A percentile compares a stretch with the other conserved stretches of the same genome.
Conservation (phyloP, 2,797 vertebrate genomes). For the Peromyscus melanophrys region DNA sequence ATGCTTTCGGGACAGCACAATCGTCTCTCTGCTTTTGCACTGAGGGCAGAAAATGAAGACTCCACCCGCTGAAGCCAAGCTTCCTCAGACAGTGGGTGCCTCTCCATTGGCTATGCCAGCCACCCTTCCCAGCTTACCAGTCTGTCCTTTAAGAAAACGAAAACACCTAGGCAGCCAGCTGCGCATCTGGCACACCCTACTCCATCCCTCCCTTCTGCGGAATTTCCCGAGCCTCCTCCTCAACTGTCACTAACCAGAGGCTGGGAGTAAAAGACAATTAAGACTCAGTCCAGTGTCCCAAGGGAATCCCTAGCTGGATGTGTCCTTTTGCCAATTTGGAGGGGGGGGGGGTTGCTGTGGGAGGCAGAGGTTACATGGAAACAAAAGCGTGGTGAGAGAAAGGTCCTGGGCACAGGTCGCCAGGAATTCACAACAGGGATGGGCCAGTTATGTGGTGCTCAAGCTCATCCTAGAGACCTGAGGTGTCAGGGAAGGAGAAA, state of each 20-base stretch:
- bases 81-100: not conserved
- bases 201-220: not conserved
- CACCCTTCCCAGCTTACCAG: not conserved
- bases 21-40: slow-evolving; percentile 61
- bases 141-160: slow-evolving; percentile 53
- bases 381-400: not conserved
- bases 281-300: not conserved
- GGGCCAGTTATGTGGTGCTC: not conserved
- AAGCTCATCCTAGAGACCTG: not conserved
- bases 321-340: not conserved
- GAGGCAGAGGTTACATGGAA: not conserved
- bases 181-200: not conserved
- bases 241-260: not conserved
- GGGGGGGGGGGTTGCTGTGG: not conserved
- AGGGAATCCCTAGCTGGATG: not conserved
- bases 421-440: not conserved
- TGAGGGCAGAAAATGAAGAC: slow-evolving; percentile 47
- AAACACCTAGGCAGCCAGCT: not conserved
- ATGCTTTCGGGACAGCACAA: slow-evolving; percentile 9
- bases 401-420: not conserved
- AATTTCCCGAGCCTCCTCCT: not conserved
- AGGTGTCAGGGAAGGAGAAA: not conserved
- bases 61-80: not conserved
- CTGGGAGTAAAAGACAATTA: slow-evolving; percentile 2
- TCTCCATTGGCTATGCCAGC: not conserved